A percentile compares a stretch with the other conserved stretches of the same genome.
Evolutionary conservation across 2,888 invertebrate genomes (phyloP).

Genomic region (Cacoxenus indagator): DNA sequence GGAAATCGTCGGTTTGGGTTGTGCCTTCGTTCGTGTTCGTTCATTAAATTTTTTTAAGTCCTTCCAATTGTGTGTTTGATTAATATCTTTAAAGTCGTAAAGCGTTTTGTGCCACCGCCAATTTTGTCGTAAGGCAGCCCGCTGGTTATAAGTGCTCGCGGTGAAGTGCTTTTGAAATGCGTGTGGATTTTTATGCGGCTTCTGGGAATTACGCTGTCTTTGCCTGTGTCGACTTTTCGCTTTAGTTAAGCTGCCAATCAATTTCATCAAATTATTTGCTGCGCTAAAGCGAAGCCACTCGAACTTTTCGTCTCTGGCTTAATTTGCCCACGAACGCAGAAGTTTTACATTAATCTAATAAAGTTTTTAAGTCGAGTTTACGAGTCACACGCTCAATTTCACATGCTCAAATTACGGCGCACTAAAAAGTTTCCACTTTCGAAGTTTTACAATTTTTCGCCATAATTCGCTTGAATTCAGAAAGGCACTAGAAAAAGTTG

Average conservation of each 20-base stretch:
- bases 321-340: too few species aligned
- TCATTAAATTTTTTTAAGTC: background rate
- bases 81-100: conserved; percentile 11
- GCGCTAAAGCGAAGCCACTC: too few species aligned
- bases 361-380: too few species aligned
- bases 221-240: background rate
- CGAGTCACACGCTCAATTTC: too few species aligned
- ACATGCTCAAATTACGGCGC: too few species aligned
- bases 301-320: too few species aligned
- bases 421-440: too few species aligned
- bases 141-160: background rate
- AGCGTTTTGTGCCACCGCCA: background rate
- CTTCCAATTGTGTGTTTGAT: background rate
- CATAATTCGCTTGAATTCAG: too few species aligned
- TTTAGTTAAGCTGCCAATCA: background rate
- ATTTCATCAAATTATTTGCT: too few species aligned
- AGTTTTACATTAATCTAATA: too few species aligned
- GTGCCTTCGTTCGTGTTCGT: background rate
- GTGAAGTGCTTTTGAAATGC: background rate
- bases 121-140: background rate
- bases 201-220: background rate
- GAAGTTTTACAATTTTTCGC: too few species aligned
- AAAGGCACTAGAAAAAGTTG: too few species aligned
- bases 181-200: background rate
- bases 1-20: background rate